Conservation (phyloP, 2,888 invertebrate species). For the Stenolophus ochropezus region DNA sequence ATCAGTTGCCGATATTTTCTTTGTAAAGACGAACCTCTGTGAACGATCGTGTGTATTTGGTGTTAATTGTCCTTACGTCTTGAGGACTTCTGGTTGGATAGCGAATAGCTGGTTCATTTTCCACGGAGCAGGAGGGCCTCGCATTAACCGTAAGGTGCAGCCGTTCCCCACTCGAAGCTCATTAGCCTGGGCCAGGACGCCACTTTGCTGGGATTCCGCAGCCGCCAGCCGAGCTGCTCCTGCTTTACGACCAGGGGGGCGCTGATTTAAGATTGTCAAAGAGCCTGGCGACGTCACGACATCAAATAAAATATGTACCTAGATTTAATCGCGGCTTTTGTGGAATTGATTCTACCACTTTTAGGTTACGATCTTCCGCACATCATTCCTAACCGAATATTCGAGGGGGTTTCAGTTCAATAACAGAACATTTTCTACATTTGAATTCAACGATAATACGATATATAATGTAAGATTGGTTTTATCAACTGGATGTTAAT, state of each 20-base stretch:
- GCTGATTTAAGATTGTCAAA: constrained; percentile 58
- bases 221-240: not conserved
- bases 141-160: constrained; percentile 43
- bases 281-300: constrained; percentile 47
- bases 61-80: too few species aligned
- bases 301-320: constrained; percentile 55
- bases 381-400: too few species aligned
- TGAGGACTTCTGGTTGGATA: not conserved
- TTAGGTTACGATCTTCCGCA: not conserved
- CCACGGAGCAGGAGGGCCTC: not conserved
- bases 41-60: too few species aligned
- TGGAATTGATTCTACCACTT: constrained; percentile 46
- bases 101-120: not conserved
- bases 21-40: too few species aligned
- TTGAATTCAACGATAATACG: too few species aligned
- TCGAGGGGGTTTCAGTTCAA: too few species aligned
- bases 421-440: too few species aligned
- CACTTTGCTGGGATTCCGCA: constrained; percentile 19
- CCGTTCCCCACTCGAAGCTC: constrained; percentile 33
- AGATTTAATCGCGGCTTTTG: constrained; percentile 50
- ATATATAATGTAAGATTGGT: too few species aligned
- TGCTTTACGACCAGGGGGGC: constrained; percentile 49
- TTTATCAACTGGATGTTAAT: too few species aligned
- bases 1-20: too few species aligned
- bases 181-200: constrained; percentile 48